Evolutionary conservation across 2,888 invertebrate species (phyloP).

Genomic region (Drosophila subsilvestris): DNA sequence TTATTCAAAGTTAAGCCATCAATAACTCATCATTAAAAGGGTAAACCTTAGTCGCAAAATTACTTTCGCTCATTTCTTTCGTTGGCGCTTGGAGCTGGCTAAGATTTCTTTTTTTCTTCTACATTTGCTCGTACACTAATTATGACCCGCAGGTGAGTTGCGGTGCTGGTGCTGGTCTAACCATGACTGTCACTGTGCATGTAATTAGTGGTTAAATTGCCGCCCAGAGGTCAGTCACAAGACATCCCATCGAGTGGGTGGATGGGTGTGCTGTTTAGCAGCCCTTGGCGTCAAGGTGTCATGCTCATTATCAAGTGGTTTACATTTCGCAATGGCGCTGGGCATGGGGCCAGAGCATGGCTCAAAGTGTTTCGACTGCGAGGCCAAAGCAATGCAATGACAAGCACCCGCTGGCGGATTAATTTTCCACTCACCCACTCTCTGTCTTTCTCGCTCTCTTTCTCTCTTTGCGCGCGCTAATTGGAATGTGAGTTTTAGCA

Average conservation of each 20-base stretch:
- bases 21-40: neutral
- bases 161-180: conserved; percentile 3
- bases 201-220: conserved; percentile 78
- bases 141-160: conserved; percentile 73
- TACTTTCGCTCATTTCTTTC: neutral
- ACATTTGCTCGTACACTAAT: conserved; percentile 77
- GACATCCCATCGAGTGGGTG: conserved; percentile 1
- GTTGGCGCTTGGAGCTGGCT: conserved; percentile 32
- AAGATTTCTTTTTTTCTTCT: conserved; percentile 68
- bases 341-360: neutral
- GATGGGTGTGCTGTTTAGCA: conserved; percentile 29
- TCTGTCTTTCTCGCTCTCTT: neutral
- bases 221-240: conserved; percentile 69
- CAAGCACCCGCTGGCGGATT: conserved; percentile 23
- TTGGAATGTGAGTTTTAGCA: conserved; percentile 10
- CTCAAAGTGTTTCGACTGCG: conserved; percentile 55
- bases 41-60: neutral
- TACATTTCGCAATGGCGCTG: conserved; percentile 42
- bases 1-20: no score
- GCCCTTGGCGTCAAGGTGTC: conserved; percentile 53
- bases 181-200: conserved; percentile 66
- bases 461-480: conserved; percentile 6
- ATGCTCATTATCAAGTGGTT: conserved; percentile 73
- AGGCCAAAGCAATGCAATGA: conserved; percentile 24
- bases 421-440: neutral